phyloP scores from a whole-genome alignment of 2,113 vertebrate genomes.

The Chelonoidis abingdonii region DNA sequence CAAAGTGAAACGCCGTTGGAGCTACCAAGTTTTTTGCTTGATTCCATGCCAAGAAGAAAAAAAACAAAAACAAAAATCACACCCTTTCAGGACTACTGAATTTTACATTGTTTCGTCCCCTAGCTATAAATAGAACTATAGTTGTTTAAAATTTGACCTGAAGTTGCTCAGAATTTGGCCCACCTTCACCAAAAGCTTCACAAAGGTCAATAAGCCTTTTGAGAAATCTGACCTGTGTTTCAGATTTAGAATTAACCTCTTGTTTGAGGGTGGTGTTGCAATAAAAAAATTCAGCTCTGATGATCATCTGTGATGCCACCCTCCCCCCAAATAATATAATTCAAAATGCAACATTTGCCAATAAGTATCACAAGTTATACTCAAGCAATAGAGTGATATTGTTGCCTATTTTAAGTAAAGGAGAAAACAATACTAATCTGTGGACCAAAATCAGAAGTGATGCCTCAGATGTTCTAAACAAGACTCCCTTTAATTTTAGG shows the following conservation, averaged over 20 bases:
- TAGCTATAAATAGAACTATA: not conserved
- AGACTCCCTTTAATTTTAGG: too few species aligned
- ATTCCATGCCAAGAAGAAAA: not conserved
- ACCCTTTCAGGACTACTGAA: not conserved
- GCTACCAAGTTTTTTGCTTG: not conserved
- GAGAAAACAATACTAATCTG: not conserved
- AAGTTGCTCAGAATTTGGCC: not conserved
- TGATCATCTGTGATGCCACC: too few species aligned
- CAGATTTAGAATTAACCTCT: not conserved
- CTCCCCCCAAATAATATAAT: not conserved
- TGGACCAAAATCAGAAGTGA: too few species aligned
- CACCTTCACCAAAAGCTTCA: not conserved
- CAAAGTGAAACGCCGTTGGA: not conserved
- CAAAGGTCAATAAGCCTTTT: not conserved
- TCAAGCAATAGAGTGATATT: not conserved
- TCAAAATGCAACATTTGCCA: not conserved
- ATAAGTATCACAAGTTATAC: not conserved
- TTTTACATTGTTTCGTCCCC: not conserved
- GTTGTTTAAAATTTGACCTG: not conserved
- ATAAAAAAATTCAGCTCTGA: too few species aligned
- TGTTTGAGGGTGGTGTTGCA: too few species aligned
- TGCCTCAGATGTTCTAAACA: too few species aligned
- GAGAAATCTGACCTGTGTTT: not conserved
- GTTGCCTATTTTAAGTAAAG: not conserved
- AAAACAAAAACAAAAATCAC: too few species aligned